These are phyloP conservation scores for Aphelenchoides fujianensis DNA, from an alignment of 1,140 invertebrate species.

Conservation along the genomic window DNA sequence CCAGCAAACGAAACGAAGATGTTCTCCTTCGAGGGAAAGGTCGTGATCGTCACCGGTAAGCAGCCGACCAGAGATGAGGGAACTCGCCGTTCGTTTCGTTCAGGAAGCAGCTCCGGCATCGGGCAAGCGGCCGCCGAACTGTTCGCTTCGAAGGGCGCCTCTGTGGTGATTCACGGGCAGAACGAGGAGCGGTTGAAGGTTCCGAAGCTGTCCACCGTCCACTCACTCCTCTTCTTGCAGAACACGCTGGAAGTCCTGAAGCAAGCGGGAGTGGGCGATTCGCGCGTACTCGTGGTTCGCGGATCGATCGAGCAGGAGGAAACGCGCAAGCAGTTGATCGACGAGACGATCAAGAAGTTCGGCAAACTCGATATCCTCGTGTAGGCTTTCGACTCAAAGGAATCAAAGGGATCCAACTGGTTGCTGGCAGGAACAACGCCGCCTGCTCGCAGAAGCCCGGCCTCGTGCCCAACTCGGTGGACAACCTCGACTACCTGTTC, in stretches of 20 bases:
- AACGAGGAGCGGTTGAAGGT: background rate
- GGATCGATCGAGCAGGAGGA: conserved; percentile 23
- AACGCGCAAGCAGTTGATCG: conserved; percentile 12
- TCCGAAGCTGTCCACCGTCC: background rate
- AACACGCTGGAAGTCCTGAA: background rate
- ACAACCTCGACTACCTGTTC: conserved; percentile 71
- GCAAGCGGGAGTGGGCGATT: background rate
- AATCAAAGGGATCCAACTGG: background rate
- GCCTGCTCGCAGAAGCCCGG: conserved; percentile 17
- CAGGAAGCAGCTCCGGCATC: too few relatives aligned
- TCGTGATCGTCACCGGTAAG: too few relatives aligned
- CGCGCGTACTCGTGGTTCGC: background rate
- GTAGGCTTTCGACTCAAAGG: too few relatives aligned
- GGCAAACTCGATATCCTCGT: conserved; percentile 30
- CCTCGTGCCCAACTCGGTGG: conserved; percentile 64
- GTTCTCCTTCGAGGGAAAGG: too few relatives aligned
- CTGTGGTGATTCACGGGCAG: too few relatives aligned
- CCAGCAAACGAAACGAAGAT: too few relatives aligned
- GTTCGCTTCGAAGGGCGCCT: too few relatives aligned
- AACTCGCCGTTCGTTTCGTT: too few relatives aligned
- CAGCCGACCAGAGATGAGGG: too few relatives aligned
- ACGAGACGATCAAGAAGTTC: conserved; percentile 36
- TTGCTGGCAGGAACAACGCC: conserved; percentile 19
- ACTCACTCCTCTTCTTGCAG: background rate
- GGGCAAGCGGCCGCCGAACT: too few relatives aligned